phyloP scores from a whole-genome alignment of 2,888 invertebrate genomes.

The Periphyllus acericola region DNA sequence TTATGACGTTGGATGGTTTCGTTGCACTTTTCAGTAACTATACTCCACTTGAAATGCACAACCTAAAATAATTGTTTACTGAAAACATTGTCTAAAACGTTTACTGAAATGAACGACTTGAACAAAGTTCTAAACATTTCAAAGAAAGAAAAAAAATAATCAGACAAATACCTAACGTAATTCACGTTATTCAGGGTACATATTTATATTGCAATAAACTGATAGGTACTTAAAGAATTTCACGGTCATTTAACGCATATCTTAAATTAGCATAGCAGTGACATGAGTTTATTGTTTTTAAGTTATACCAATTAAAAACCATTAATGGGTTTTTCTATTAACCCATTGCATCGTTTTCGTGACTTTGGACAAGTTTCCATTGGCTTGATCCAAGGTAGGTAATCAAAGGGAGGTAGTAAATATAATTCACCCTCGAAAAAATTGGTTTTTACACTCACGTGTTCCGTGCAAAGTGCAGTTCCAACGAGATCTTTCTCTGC shows the following conservation, averaged over 20 bases:
- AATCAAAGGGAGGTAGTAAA: too few species aligned
- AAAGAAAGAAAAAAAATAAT: background rate
- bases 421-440: too few species aligned
- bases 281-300: background rate
- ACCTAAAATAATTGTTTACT: background rate
- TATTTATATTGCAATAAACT: conserved; percentile 8
- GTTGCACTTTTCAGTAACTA: conserved; percentile 21
- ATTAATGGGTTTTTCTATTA: background rate
- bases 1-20: conserved; percentile 17
- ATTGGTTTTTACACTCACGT: too few species aligned
- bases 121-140: background rate
- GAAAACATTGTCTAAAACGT: conserved; percentile 3
- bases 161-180: conserved; percentile 12
- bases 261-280: background rate
- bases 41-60: conserved; percentile 4
- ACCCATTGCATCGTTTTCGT: background rate
- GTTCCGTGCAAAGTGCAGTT: too few species aligned
- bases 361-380: too few species aligned
- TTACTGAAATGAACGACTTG: conserved; percentile 5
- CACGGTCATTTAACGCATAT: conserved; percentile 19
- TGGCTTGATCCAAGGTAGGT: too few species aligned
- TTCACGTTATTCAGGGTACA: background rate
- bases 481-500: too few species aligned
- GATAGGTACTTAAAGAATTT: background rate
- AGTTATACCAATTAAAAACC: background rate